Conservation (phyloP, 2,797 vertebrate genomes). For the Chlorospingus flavigularis region DNA sequence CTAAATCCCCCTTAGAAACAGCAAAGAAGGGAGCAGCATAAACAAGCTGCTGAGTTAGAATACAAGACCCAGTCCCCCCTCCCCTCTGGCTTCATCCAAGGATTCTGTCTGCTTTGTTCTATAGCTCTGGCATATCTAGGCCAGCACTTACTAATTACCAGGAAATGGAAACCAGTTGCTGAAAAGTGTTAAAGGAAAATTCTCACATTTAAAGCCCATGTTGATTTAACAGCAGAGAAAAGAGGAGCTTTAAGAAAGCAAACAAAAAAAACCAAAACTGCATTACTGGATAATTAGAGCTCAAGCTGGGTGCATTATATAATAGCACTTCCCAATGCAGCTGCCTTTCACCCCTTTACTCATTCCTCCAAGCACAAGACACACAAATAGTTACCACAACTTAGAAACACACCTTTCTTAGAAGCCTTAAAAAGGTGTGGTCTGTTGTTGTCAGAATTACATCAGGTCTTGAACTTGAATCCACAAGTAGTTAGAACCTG, state of each 20-base stretch:
- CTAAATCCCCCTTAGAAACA: not conserved
- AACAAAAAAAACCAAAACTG: not conserved
- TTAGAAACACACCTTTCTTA: slow-evolving; percentile 10
- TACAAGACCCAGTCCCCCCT: not conserved
- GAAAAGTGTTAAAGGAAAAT: not conserved
- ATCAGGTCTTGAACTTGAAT: slow-evolving; percentile 11
- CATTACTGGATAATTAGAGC: not conserved
- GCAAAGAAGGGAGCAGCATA: not conserved
- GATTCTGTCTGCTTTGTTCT: not conserved
- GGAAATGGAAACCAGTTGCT: not conserved
- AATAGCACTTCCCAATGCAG: not conserved
- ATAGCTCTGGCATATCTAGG: not conserved
- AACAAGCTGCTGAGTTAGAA: not conserved
- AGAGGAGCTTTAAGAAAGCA: not conserved
- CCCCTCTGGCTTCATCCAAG: not conserved
- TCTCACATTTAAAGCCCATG: not conserved
- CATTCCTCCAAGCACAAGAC: not conserved
- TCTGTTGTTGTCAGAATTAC: slow-evolving; percentile 21
- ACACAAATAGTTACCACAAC: not conserved
- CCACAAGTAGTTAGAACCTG: slow-evolving; percentile 14
- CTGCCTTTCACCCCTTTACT: not conserved
- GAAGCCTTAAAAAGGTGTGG: slow-evolving; percentile 22
- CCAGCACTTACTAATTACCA: not conserved
- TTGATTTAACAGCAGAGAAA: not conserved
- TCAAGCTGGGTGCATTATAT: not conserved